A percentile compares a stretch with the other conserved stretches of the same genome.
phyloP scores from a whole-genome alignment of 2,888 invertebrate species.

The Brachypterus glaber region DNA sequence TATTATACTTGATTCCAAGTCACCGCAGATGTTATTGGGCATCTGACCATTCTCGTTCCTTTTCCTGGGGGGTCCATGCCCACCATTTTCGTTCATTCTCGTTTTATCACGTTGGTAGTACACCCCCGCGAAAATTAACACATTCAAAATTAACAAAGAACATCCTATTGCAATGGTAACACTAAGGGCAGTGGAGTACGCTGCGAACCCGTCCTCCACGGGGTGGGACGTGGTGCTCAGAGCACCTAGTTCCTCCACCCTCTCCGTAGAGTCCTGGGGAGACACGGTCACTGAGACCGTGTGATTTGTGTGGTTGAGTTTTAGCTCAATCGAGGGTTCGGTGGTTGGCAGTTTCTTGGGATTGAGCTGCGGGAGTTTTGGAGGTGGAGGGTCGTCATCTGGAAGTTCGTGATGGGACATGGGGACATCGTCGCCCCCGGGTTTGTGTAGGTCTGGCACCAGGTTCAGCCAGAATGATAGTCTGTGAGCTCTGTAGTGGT shows the following conservation, averaged over 20 bases:
- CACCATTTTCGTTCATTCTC: conserved; percentile 51
- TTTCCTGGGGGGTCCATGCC: conserved; percentile 52
- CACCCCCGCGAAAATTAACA: conserved; percentile 87
- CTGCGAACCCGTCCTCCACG: conserved; percentile 76
- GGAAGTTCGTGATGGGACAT: conserved; percentile 76
- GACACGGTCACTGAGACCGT: conserved; percentile 35
- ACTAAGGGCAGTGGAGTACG: conserved; percentile 82
- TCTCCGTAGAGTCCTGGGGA: conserved; percentile 36
- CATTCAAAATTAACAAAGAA: conserved; percentile 81
- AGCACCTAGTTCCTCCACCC: conserved; percentile 43
- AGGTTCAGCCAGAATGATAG: conserved; percentile 92
- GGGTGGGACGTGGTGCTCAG: conserved; percentile 48
- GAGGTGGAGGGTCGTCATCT: conserved; percentile 49
- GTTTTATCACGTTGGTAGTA: conserved; percentile 88
- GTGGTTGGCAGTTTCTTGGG: conserved; percentile 47
- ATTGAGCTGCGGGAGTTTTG: conserved; percentile 48
- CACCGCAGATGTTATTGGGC: conserved; percentile 84
- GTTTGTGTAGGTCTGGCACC: conserved; percentile 83
- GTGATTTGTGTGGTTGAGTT: conserved; percentile 39
- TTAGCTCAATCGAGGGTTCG: conserved; percentile 36
- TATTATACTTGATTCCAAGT: conserved; percentile 54
- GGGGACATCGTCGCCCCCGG: conserved; percentile 79
- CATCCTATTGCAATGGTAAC: conserved; percentile 93
- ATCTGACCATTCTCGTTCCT: conserved; percentile 77
- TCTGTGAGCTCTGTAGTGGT: conserved; percentile 87